phyloP scores from a whole-genome alignment of 2,113 vertebrate species.

The Piliocolobus tephrosceles region DNA sequence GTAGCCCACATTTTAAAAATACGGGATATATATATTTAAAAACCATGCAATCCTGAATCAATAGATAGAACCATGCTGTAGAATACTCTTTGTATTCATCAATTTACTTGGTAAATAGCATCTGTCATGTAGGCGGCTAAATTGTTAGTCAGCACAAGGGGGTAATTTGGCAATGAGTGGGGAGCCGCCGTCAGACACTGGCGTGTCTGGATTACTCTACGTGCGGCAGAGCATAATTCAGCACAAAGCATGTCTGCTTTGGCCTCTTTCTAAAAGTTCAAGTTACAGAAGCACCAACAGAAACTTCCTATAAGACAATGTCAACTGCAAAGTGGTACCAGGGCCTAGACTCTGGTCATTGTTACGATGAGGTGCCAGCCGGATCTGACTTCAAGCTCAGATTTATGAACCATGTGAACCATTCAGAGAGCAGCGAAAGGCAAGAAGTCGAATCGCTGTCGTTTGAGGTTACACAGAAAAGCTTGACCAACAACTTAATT shows the following conservation, averaged over 20 bases:
- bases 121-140: not conserved
- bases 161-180: not conserved
- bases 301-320: not conserved
- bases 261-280: not conserved
- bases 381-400: too few relatives aligned
- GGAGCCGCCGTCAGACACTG: not conserved
- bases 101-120: not conserved
- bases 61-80: not conserved
- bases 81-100: not conserved
- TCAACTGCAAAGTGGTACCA: not conserved
- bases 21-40: not conserved
- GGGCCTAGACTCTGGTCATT: not conserved
- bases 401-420: fast-evolving
- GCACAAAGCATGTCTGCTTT: not conserved
- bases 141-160: not conserved
- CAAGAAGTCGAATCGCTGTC: not conserved
- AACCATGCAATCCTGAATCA: not conserved
- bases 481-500: not conserved
- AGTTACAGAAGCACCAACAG: not conserved
- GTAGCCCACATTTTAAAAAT: not conserved
- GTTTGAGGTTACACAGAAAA: not conserved
- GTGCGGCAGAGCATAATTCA: fast-evolving
- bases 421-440: fast-evolving
- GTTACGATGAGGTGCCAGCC: not conserved
- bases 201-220: not conserved